Evolutionary conservation across 2,113 vertebrate genomes (phyloP), one percentile per base, ranked within the genome.

Genomic region (Terrapene triunguis): DNA sequence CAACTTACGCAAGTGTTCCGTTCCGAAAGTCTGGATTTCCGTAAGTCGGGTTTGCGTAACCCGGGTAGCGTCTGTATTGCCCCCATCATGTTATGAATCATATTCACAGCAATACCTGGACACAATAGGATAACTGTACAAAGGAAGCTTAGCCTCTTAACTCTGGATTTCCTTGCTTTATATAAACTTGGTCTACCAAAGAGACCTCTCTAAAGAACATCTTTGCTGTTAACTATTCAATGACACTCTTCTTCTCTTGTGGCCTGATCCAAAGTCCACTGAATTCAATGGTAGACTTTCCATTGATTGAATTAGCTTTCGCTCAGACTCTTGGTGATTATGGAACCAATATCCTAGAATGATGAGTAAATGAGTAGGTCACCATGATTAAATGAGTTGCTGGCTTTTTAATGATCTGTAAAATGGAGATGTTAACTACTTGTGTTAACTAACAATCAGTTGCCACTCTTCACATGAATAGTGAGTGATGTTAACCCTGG

Each of bases 401-500:
- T 76, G 84, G 59, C 95, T 95, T 76, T 89, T 84, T 88, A 84
- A 94, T 9, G 76, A 97, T 91, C 80, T 89, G 2, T 29, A 51
- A 91, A 92, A 62, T 80, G 59, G 44, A 82, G 82, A 95, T 90
- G 95, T 80, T 87, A 51, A 62, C 94, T 95, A 95, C 89, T 93
- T 94, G 82, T 92, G 87, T 55, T 96, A 90, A 76, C 88, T 94
- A 93, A 85, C 95, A 89, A 94, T 96, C 96, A 92, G 96, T 96
- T 97, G 95, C 87, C 72, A 13, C 84, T 89, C 51, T 85, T 97
- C 94, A 96, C 92, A 59, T 2, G 87, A 95, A 94, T 94, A 95
- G 95, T 96, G 96, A 95, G 95, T 96, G 96, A 89, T 76, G 88
- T 95, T 97, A 96, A 86, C 95, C 91, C 95, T 89, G 80, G 76